These are phyloP conservation scores for Zaprionus obscuricornis DNA, from an alignment of 2,888 invertebrate genomes.

Conservation along the genomic window DNA sequence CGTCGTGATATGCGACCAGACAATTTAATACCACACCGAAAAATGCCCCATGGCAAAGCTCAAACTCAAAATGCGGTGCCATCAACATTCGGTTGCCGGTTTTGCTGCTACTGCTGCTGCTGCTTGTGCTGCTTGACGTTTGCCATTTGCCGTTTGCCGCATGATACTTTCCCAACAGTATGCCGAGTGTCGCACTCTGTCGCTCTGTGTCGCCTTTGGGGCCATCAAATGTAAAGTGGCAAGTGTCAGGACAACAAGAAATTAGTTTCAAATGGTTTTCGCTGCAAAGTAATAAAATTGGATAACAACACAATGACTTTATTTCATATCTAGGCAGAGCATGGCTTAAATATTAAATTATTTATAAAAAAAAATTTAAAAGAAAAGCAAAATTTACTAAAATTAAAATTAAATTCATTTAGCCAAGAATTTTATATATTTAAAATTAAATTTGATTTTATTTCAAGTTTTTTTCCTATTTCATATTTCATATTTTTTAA, in stretches of 20 bases:
- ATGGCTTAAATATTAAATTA: too few relatives aligned
- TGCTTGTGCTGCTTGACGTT: too few relatives aligned
- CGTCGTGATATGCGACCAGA: slow-evolving; percentile 70
- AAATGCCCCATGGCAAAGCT: slow-evolving; percentile 48
- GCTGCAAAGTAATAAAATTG: slow-evolving; percentile 20
- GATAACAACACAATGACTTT: slow-evolving; percentile 19
- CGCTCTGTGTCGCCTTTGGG: slow-evolving; percentile 1
- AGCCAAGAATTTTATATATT: too few relatives aligned
- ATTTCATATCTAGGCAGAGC: too few relatives aligned
- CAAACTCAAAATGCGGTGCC: slow-evolving; percentile 54
- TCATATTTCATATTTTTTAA: too few relatives aligned
- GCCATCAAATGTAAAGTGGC: slow-evolving; percentile 37
- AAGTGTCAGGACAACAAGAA: slow-evolving; percentile 52
- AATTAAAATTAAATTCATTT: too few relatives aligned
- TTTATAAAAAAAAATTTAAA: too few relatives aligned
- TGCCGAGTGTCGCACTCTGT: background rate
- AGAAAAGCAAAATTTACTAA: too few relatives aligned
- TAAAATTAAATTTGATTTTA: too few relatives aligned
- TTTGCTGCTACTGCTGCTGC: background rate
- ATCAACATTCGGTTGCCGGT: slow-evolving; percentile 18
- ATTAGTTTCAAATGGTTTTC: slow-evolving; percentile 61
- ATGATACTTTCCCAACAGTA: background rate
- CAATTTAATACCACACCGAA: slow-evolving; percentile 59
- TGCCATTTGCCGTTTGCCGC: too few relatives aligned
- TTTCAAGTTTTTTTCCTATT: too few relatives aligned